Conservation (phyloP, 2,888 invertebrate species). For the Sisyra nigra region DNA sequence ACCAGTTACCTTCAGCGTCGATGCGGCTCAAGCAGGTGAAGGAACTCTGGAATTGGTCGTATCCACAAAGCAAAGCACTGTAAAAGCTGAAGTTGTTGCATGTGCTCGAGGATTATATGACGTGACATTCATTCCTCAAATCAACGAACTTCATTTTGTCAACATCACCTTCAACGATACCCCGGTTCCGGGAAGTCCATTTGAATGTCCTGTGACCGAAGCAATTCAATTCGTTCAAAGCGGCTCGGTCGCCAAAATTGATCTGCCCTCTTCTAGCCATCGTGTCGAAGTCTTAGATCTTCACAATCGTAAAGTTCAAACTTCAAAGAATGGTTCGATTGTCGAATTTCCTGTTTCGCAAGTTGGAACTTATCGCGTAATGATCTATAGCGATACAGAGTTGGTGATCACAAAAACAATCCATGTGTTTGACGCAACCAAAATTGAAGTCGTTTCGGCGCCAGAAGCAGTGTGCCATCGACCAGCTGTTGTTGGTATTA, state of each 20-base stretch:
- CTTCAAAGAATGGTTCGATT: slow-evolving; percentile 23
- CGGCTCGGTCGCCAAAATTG: slow-evolving; percentile 40
- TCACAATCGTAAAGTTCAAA: slow-evolving; percentile 34
- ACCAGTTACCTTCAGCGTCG: slow-evolving; percentile 83
- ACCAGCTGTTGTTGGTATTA: slow-evolving; percentile 62
- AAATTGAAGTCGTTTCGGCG: slow-evolving; percentile 22
- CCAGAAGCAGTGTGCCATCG: slow-evolving; percentile 62
- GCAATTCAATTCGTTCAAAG: slow-evolving; percentile 59
- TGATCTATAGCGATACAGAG: slow-evolving; percentile 16
- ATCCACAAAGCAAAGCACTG: slow-evolving; percentile 75
- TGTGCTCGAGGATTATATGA: slow-evolving; percentile 83
- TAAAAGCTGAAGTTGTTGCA: slow-evolving; percentile 78
- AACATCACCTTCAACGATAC: slow-evolving; percentile 91
- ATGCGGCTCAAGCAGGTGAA: slow-evolving; percentile 88
- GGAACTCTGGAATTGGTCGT: slow-evolving; percentile 85
- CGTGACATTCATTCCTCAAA: slow-evolving; percentile 82
- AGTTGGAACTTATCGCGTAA: slow-evolving; percentile 9
- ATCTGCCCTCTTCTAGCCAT: slow-evolving; percentile 44
- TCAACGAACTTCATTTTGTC: slow-evolving; percentile 77
- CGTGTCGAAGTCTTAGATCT: slow-evolving; percentile 49
- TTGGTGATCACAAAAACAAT: slow-evolving; percentile 24
- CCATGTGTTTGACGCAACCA: slow-evolving; percentile 61
- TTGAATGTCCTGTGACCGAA: slow-evolving; percentile 55
- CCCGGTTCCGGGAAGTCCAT: slow-evolving; percentile 78
- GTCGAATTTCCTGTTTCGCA: slow-evolving; percentile 37